These are phyloP conservation scores for Calliscelio sp. DNA, from an alignment of 2,888 invertebrate species.

Conservation along the genomic window DNA sequence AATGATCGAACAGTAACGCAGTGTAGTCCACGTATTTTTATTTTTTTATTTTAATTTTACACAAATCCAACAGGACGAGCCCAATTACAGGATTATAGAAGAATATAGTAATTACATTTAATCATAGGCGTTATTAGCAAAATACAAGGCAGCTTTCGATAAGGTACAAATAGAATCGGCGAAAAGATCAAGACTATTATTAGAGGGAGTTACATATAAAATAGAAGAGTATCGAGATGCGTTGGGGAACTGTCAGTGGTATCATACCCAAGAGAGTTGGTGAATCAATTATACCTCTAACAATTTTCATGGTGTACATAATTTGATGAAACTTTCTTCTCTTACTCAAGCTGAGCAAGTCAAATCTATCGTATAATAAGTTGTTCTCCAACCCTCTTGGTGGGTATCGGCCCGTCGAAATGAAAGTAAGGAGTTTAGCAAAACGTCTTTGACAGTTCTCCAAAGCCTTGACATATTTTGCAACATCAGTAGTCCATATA, in stretches of 20 bases:
- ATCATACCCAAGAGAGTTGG: not conserved
- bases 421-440: constrained; percentile 8
- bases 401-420: not conserved
- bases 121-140: no score
- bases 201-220: no score
- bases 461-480: not conserved
- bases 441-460: constrained; percentile 26
- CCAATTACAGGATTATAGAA: no score
- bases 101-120: no score
- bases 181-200: no score
- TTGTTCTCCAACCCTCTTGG: constrained; percentile 14
- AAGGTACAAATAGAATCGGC: no score
- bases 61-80: no score
- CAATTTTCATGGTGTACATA: constrained; percentile 1
- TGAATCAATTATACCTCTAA: constrained; percentile 15
- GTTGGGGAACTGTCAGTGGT: not conserved
- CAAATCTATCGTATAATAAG: not conserved
- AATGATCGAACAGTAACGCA: no score
- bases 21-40: no score
- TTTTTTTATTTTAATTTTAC: no score
- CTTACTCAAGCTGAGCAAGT: not conserved
- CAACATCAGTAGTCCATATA: constrained; percentile 1
- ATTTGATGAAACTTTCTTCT: not conserved
- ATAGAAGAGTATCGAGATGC: no score
- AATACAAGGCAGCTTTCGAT: no score